phyloP scores from a whole-genome alignment of 1,140 invertebrate species.

The Trypoxylus dichotomus region DNA sequence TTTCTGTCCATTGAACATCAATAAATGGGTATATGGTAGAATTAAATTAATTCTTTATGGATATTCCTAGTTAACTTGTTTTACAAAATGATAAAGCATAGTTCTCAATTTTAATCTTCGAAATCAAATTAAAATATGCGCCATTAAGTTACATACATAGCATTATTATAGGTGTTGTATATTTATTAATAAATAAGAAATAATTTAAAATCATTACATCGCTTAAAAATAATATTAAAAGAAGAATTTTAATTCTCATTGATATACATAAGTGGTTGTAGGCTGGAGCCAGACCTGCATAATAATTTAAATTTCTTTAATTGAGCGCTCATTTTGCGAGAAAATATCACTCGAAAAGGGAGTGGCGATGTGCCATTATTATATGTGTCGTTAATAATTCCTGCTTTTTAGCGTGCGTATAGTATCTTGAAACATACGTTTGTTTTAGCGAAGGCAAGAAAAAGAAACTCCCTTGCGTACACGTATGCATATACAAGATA shows the following conservation, averaged over 20 bases:
- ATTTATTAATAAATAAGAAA: background rate
- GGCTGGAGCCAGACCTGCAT: background rate
- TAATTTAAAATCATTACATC: background rate
- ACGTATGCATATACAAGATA: too few species aligned
- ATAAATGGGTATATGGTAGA: background rate
- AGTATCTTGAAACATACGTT: background rate
- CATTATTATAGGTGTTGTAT: background rate
- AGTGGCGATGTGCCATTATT: background rate
- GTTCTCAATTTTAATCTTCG: background rate
- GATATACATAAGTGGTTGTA: slow-evolving; percentile 21
- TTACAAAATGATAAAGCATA: background rate
- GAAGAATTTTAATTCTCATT: slow-evolving; percentile 16
- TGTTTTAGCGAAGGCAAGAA: slow-evolving; percentile 16
- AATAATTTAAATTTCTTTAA: slow-evolving; percentile 29
- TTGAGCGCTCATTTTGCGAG: slow-evolving; percentile 28
- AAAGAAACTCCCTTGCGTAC: background rate
- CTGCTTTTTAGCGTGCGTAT: background rate
- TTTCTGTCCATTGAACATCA: too few species aligned
- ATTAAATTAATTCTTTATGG: background rate
- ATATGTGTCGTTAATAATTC: slow-evolving; percentile 20
- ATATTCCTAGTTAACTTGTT: background rate
- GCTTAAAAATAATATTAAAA: background rate
- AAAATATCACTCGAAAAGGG: background rate
- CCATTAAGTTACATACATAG: slow-evolving; percentile 14
- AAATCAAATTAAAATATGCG: too few species aligned